Evolutionary conservation across 2,797 vertebrate species (phyloP).

Genomic region (Phoxinus dragarum): DNA sequence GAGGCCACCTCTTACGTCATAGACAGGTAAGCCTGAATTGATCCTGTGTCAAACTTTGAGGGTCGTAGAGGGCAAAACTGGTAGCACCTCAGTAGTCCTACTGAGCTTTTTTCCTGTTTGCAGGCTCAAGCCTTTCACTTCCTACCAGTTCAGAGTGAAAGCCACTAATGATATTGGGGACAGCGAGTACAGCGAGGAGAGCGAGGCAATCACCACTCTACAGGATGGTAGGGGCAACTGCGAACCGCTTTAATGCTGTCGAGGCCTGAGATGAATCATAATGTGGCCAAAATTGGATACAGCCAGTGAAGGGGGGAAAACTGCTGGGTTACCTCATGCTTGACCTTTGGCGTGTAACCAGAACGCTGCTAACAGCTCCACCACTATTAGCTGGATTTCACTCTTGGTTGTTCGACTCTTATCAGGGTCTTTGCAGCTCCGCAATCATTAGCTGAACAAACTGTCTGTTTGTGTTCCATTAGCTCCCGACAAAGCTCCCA

Average conservation of each 20-base stretch:
- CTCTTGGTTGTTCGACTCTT: constrained; percentile 24
- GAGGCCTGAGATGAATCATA: constrained; percentile 28
- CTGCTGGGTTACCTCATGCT: constrained; percentile 5
- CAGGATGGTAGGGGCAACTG: constrained; percentile 79
- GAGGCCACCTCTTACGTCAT: constrained; percentile 80
- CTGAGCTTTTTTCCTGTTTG: constrained; percentile 5
- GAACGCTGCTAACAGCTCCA: background rate
- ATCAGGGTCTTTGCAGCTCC: constrained; percentile 20
- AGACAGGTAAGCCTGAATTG: constrained; percentile 76
- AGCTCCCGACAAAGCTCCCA: constrained; percentile 85
- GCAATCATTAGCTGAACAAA: constrained; percentile 47
- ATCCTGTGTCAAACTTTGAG: background rate
- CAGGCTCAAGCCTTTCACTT: constrained; percentile 84
- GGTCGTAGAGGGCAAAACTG: background rate
- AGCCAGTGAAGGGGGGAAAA: constrained; percentile 21
- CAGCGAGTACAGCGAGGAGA: constrained; percentile 87
- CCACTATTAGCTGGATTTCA: constrained; percentile 8
- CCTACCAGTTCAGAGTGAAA: constrained; percentile 88
- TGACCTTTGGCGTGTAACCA: constrained; percentile 19
- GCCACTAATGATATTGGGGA: constrained; percentile 89
- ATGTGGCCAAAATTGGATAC: constrained; percentile 28
- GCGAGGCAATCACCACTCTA: constrained; percentile 85
- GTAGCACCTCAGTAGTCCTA: background rate
- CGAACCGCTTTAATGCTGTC: background rate
- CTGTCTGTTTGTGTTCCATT: constrained; percentile 54